Base-by-base conservation (phyloP, 1,140 invertebrate species). In the Melipona quadrifasciata region DNA sequence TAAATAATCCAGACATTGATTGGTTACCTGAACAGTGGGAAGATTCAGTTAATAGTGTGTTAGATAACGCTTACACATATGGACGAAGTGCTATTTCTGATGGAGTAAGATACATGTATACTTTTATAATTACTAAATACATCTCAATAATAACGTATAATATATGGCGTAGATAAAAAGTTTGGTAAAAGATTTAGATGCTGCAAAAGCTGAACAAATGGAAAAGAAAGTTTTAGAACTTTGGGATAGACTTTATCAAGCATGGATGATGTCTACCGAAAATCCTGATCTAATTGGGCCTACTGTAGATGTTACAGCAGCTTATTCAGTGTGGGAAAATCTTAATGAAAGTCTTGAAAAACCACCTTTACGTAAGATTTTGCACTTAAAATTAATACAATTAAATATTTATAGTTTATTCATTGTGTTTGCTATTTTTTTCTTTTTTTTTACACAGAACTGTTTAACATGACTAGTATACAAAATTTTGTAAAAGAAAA, bases 41-140 rank as follows among this genome's bases (percentile, higher is more conserved):
- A 92, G 95, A 97, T 72, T 96, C 97, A 61, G 94, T 99, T 74
- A 98, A 98, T 94, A 97, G 97, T 61, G 96, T 98, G 82, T 95
- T 99, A 6, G 97, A 98, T 89, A 98, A 99, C 95, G 98, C 98
- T 31, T 99, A 99, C 93, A 95, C 97, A 24, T 98, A 99, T 95
- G 98, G 98, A 21, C 95, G 98, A 89, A 96, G 97, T 93, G 98
- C 97, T 85, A 97, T 99, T 89, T 97, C 97, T 8, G 97, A 97
- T 89, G 96, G 96, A 90, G 97, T 98, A 94, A 95, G 95, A 93
- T 87, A 76, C 77, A 80, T 58, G 53, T 71, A 82, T 72, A 58
- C n/a, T n/a, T 47, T 39, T 84, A 19, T 64, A 34, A 83, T 53
- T 70, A 2, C 71, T 47, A 21, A 19, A 73, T 47, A 67, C 79